Base-by-base conservation (phyloP, 2,113 vertebrate species). In the Cnemophilus loriae region DNA sequence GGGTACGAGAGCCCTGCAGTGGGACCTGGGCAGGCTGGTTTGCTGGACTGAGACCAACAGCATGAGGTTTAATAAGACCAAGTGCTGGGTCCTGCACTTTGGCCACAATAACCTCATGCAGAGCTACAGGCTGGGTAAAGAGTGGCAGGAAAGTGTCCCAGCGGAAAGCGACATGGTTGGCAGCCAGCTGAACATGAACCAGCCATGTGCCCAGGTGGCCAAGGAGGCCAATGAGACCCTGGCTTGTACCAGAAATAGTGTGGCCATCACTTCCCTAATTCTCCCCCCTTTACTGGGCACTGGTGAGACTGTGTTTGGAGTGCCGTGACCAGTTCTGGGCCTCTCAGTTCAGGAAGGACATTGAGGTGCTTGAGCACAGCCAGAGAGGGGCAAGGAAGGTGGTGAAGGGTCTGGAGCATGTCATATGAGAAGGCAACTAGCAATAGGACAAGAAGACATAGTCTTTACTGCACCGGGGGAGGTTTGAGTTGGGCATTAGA, bases 131-230 rank as follows among this genome's bases (percentile, higher is more conserved):
- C 17, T 68, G 30, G 26, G 10, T 15, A 18, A 60, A 55, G 21
- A 50, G 32, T 19, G 35, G 6, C 8, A 55, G 35, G 3, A 49
- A 76, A 61, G 2, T 9, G 30, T 4, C 30, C 30, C 4, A 18
- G 24, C 0, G 0, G 47, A 32, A 68, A 60, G 13, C 3, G 16
- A 7, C 5, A 28, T n/a, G n/a, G n/a, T 27, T 47, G 41, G 9
- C 17, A 83, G 30, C 16, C 17, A 57, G 55, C 11, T 61, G 61
- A 32, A 53, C 5, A 21, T 41, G 39, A 68, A 17, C 30, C 21
- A 83, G 39, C 5, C 8, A 20, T 8, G 6, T 27, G 26, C 10
- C 15, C 47, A 61, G 5, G 14, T 32, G 14, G 21, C 21, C 17
- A 13, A 61, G 69, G 56, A 41, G 17, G 11, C 17, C 21, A 69